These are phyloP conservation scores for Sparus aurata DNA, from an alignment of 2,797 vertebrate species.

Conservation along the genomic window DNA sequence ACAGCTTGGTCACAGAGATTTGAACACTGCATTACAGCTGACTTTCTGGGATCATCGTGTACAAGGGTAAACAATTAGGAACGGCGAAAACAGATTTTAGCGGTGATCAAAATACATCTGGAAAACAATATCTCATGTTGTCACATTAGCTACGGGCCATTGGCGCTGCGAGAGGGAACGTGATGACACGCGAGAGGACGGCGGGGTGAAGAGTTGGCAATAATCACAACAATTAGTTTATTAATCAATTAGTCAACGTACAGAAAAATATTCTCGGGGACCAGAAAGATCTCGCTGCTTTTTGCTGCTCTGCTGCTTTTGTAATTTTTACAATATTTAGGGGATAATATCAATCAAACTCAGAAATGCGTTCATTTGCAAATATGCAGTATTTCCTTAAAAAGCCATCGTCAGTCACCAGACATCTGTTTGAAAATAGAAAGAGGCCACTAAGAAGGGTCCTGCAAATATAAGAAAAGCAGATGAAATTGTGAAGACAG, in stretches of 20 bases:
- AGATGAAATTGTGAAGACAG: no score
- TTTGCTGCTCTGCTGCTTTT: not conserved
- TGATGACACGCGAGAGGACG: constrained; percentile 41
- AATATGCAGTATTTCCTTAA: no score
- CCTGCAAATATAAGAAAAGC: no score
- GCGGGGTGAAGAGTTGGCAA: constrained; percentile 36
- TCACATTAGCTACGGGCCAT: constrained; percentile 66
- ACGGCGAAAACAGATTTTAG: constrained; percentile 73
- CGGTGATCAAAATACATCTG: constrained; percentile 73
- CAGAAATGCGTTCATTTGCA: no score
- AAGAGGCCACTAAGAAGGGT: no score
- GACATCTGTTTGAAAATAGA: no score
- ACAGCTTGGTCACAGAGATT: constrained; percentile 92
- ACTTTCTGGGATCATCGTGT: constrained; percentile 89
- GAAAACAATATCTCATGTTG: constrained; percentile 79
- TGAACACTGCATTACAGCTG: constrained; percentile 89
- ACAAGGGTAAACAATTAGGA: constrained; percentile 92
- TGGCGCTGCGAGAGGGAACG: constrained; percentile 29
- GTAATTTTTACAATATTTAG: no score
- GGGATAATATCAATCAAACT: no score
- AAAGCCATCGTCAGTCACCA: no score
- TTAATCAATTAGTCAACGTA: constrained; percentile 36
- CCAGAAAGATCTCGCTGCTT: not conserved
- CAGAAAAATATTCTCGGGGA: not conserved
- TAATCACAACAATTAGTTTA: constrained; percentile 41